A percentile compares a stretch with the other conserved stretches of the same genome.
Evolutionary conservation across 1,140 invertebrate genomes (phyloP).

Genomic region (Formica exsecta): DNA sequence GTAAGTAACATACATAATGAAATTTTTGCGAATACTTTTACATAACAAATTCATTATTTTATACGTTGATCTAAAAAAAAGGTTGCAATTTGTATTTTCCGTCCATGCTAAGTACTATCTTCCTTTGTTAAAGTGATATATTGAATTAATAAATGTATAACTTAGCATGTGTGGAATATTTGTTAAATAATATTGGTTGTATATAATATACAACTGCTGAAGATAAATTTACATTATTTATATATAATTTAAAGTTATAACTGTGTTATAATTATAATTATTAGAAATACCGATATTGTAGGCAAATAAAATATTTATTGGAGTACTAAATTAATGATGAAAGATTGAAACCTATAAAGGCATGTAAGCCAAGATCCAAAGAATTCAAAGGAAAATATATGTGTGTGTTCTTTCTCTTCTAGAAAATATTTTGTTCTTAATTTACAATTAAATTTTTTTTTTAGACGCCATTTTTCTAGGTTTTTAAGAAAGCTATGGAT

Average conservation of each 20-base stretch:
- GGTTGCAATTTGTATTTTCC: slow-evolving; percentile 37
- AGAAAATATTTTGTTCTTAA: background rate
- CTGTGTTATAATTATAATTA: background rate
- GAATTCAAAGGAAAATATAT: background rate
- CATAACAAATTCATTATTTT: slow-evolving; percentile 34
- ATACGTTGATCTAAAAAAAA: slow-evolving; percentile 9
- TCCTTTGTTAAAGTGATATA: slow-evolving; percentile 1
- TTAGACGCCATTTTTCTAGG: background rate
- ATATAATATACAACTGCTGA: slow-evolving; percentile 21
- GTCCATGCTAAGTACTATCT: slow-evolving; percentile 29
- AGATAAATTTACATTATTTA: slow-evolving; percentile 53
- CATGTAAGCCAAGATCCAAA: background rate
- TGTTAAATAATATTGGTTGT: slow-evolving; percentile 30
- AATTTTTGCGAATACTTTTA: slow-evolving; percentile 16
- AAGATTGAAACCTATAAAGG: background rate
- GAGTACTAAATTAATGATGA: slow-evolving; percentile 18
- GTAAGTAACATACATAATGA: slow-evolving; percentile 16
- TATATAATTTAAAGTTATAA: slow-evolving; percentile 51
- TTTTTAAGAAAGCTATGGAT: background rate
- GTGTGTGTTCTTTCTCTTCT: background rate
- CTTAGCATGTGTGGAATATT: slow-evolving; percentile 26
- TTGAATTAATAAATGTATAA: slow-evolving; percentile 8
- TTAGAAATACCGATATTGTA: slow-evolving; percentile 16
- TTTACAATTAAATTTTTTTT: slow-evolving; percentile 7
- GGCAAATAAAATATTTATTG: slow-evolving; percentile 8